These are phyloP conservation scores for Diachasma alloeum DNA, from an alignment of 1,140 invertebrate genomes.

Conservation along the genomic window DNA sequence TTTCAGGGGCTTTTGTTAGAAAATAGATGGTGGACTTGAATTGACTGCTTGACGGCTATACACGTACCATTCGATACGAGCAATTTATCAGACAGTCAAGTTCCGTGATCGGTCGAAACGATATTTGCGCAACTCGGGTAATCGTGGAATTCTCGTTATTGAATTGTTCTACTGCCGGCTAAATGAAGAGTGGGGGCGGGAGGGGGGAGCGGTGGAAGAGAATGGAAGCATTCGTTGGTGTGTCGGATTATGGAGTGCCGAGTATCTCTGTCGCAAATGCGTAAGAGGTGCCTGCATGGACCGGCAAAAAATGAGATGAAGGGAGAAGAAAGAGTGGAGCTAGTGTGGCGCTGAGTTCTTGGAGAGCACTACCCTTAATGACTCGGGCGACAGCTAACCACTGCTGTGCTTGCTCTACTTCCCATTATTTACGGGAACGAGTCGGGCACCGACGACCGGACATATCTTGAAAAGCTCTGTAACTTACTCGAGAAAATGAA, in stretches of 20 bases:
- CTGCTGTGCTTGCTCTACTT: slow-evolving; percentile 44
- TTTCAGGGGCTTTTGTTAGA: slow-evolving; percentile 8
- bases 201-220: neutral
- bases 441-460: slow-evolving; percentile 25
- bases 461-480: slow-evolving; percentile 16
- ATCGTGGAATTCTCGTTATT: slow-evolving; percentile 9
- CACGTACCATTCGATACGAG: neutral
- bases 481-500: slow-evolving; percentile 30
- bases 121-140: slow-evolving; percentile 12
- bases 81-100: neutral
- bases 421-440: slow-evolving; percentile 41
- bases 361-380: slow-evolving; percentile 53
- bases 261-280: too few species aligned
- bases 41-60: neutral
- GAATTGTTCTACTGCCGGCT: neutral
- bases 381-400: slow-evolving; percentile 45
- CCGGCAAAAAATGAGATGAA: neutral
- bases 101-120: slow-evolving; percentile 4
- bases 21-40: slow-evolving; percentile 1
- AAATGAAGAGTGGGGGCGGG: neutral
- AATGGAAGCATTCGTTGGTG: neutral
- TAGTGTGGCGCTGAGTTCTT: neutral
- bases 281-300: neutral
- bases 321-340: neutral
- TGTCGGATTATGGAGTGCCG: neutral